Conservation (phyloP, 92 coral and sea anemone species). For the Chrysogorgia sp. region DNA sequence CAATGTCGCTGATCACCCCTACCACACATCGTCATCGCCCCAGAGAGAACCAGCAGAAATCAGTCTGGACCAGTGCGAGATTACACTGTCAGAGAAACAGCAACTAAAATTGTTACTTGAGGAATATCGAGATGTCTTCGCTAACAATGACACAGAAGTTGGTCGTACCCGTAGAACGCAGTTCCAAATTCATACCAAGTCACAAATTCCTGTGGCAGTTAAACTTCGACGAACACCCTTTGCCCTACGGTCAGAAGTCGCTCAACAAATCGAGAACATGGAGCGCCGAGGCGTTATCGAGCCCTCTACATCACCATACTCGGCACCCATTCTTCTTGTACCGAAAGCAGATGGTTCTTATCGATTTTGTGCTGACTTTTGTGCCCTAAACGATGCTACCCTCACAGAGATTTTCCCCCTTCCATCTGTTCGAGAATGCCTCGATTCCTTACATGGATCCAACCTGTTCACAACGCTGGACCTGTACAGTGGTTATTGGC, state of each 20-base stretch:
- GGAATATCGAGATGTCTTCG: constrained; percentile 59
- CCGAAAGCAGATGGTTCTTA: constrained; percentile 53
- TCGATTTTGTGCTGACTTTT: no score
- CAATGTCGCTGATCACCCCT: constrained; percentile 22
- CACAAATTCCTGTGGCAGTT: constrained; percentile 57
- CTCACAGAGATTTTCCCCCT: constrained; percentile 54
- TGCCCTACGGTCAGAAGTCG: constrained; percentile 61
- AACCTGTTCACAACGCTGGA: constrained; percentile 51
- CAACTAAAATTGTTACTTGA: constrained; percentile 17
- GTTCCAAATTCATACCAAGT: constrained; percentile 60
- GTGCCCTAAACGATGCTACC: constrained; percentile 27
- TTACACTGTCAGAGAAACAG: constrained; percentile 44
- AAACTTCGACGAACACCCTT: constrained; percentile 61
- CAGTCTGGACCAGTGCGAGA: constrained; percentile 47
- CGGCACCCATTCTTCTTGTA: constrained; percentile 56
- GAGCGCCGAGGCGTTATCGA: constrained; percentile 57
- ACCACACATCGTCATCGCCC: constrained; percentile 10
- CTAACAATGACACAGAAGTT: constrained; percentile 61
- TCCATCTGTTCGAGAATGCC: constrained; percentile 54
- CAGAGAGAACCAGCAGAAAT: constrained; percentile 48
- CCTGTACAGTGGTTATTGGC: constrained; percentile 53
- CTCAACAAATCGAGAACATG: constrained; percentile 53
- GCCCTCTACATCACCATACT: constrained; percentile 55
- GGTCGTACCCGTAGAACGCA: constrained; percentile 55
- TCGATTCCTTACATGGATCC: no score